Evolutionary conservation across 2,888 invertebrate genomes (phyloP).

Genomic region (Amaurobius ferox): DNA sequence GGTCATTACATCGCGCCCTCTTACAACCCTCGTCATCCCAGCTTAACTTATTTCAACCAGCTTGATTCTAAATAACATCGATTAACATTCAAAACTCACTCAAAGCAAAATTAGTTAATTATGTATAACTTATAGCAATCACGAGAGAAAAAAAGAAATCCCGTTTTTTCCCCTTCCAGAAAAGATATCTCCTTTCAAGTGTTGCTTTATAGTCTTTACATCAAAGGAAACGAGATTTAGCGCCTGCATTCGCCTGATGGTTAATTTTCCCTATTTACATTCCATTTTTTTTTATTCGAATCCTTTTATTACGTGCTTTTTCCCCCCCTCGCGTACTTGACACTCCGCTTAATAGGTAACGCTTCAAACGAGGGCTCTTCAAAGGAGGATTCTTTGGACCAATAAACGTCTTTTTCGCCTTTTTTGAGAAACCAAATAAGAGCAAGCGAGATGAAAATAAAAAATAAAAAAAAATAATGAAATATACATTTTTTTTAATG

Average conservation of each 20-base stretch:
- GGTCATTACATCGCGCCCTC: too few species aligned
- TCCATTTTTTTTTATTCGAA: slow-evolving; percentile 13
- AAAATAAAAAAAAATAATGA: background rate
- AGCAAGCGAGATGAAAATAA: slow-evolving; percentile 24
- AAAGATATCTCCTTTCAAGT: slow-evolving; percentile 50
- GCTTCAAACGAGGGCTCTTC: slow-evolving; percentile 55
- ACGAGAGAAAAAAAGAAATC: slow-evolving; percentile 21
- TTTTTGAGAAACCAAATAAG: slow-evolving; percentile 45
- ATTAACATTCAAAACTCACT: background rate
- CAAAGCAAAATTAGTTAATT: slow-evolving; percentile 10
- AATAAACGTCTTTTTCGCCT: slow-evolving; percentile 65
- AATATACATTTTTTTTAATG: slow-evolving; percentile 10
- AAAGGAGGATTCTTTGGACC: slow-evolving; percentile 58
- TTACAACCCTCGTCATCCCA: too few species aligned
- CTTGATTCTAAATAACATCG: background rate
- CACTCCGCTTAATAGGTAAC: slow-evolving; percentile 59
- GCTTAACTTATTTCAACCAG: too few species aligned
- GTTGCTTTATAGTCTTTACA: slow-evolving; percentile 48
- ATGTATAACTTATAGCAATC: background rate
- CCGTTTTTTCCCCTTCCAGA: slow-evolving; percentile 23
- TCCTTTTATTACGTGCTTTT: slow-evolving; percentile 26
- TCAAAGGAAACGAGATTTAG: slow-evolving; percentile 70
- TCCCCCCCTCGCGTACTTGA: slow-evolving; percentile 30
- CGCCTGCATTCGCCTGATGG: slow-evolving; percentile 50
- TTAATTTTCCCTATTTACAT: slow-evolving; percentile 61